Evolutionary conservation across 2,113 vertebrate genomes (phyloP).

Genomic region (Rousettus leschenaultii): DNA sequence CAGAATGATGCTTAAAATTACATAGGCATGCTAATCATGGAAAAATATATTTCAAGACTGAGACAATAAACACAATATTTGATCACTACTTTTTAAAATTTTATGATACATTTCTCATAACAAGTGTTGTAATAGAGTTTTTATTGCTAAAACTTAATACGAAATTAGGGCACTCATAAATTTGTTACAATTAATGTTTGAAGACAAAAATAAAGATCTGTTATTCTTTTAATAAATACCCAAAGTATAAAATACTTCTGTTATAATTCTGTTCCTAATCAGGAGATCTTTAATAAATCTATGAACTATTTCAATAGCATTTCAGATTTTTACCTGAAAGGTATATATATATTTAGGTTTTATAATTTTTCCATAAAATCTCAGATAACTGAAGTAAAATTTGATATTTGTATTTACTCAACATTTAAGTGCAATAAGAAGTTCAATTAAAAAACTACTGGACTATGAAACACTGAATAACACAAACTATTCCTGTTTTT

Average conservation of each 20-base stretch:
- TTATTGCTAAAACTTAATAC: slow-evolving; percentile 60
- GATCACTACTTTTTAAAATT: slow-evolving; percentile 64
- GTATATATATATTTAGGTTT: not conserved
- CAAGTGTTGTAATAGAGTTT: slow-evolving; percentile 58
- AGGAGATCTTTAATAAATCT: not conserved
- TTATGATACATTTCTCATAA: slow-evolving; percentile 59
- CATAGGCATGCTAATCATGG: slow-evolving; percentile 54
- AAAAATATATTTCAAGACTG: slow-evolving; percentile 37
- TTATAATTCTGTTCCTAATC: not conserved
- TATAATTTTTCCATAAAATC: not conserved
- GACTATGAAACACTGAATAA: not conserved
- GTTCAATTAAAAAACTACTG: not conserved
- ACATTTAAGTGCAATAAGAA: not conserved
- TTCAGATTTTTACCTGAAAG: slow-evolving; percentile 22
- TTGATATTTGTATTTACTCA: not conserved
- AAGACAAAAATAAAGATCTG: slow-evolving; percentile 35
- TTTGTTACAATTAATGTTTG: slow-evolving; percentile 55
- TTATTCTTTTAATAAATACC: slow-evolving; percentile 23
- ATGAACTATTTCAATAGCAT: not conserved
- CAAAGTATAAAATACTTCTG: not conserved
- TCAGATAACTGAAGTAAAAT: not conserved
- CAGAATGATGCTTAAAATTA: slow-evolving; percentile 50
- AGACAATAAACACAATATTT: slow-evolving; percentile 54
- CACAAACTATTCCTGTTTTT: not conserved
- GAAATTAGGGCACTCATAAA: slow-evolving; percentile 66